Evolutionary conservation across 2,888 invertebrate genomes (phyloP), one percentile per base, ranked within the genome.

Genomic region (Aplocera efformata): DNA sequence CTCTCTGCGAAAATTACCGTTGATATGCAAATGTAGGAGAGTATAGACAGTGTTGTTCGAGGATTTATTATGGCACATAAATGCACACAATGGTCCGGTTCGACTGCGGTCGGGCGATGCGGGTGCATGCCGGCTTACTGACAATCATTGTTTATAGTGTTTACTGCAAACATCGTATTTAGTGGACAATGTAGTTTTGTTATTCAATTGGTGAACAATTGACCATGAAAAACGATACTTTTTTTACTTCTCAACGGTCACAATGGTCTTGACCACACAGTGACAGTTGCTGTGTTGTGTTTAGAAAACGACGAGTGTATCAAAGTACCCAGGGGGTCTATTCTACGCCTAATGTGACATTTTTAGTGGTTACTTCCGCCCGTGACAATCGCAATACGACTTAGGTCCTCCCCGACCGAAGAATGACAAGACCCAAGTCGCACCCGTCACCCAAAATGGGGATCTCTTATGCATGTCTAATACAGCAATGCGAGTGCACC

Each of bases 91-190:
- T 73, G 63, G 69, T 41, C 48, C 48, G 56, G 40, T 43, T 38
- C 37, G 43, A 36, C 46, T 61, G 66, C 56, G 63, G 67, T 61
- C 54, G 58, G 57, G 47, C 58, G 50, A 82, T 81, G 82, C 79
- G 81, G 83, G 80, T 70, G 67, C 76, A 63, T 54, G 60, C 57
- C 55, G 56, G 57, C 67, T 71, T 67, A 69, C 61, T 56, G 56
- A 61, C 72, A 71, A 79, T 79, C 73, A 72, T 61, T 61, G 54
- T 63, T 71, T 67, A 63, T 65, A 54, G 60, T 71, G 64, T 73
- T 57, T 57, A 54, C 58, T 48, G 50, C 46, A 50, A 37, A 50
- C 41, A 48, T 37, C 42, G 56, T 67, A 63, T 64, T 72, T 65
- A 69, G 63, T 57, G 63, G 65, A 76, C 65, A 70, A 60, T 61